phyloP scores from a whole-genome alignment of 2,797 vertebrate species.

The Hipposideros larvatus region DNA sequence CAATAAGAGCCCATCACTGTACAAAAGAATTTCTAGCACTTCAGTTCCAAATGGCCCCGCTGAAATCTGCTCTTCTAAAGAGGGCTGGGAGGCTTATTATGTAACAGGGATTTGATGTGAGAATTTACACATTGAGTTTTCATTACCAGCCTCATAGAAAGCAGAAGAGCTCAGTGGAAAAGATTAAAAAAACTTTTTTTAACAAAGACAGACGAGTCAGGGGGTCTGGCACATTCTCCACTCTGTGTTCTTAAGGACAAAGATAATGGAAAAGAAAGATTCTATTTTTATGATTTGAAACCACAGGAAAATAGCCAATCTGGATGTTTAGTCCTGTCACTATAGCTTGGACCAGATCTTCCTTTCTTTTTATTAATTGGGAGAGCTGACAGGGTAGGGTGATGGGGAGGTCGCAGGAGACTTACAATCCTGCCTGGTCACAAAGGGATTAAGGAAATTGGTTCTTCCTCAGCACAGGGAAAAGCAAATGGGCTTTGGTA shows the following conservation, averaged over 20 bases:
- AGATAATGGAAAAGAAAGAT: constrained; percentile 76
- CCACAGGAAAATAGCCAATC: constrained; percentile 76
- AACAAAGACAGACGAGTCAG: constrained; percentile 70
- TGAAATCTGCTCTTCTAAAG: constrained; percentile 48
- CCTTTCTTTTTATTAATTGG: constrained; percentile 62
- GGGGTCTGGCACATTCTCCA: constrained; percentile 75
- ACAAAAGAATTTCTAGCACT: background rate
- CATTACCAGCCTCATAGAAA: constrained; percentile 68
- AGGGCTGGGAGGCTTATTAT: constrained; percentile 57
- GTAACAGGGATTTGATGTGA: constrained; percentile 72
- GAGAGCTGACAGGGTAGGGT: constrained; percentile 30
- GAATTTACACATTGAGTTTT: constrained; percentile 71
- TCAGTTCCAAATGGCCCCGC: constrained; percentile 18
- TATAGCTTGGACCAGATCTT: constrained; percentile 48
- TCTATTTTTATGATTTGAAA: constrained; percentile 79
- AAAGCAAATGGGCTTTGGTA: background rate
- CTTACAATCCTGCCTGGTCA: background rate
- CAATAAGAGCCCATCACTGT: background rate
- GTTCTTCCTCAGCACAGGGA: background rate
- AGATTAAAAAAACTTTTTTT: constrained; percentile 63
- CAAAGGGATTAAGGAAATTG: constrained; percentile 7
- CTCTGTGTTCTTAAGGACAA: constrained; percentile 79
- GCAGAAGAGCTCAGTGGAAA: constrained; percentile 55
- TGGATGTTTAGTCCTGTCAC: constrained; percentile 72
- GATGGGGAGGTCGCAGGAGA: background rate